These are phyloP conservation scores for Bellardia bayeri DNA, from an alignment of 2,888 invertebrate genomes.

Conservation along the genomic window DNA sequence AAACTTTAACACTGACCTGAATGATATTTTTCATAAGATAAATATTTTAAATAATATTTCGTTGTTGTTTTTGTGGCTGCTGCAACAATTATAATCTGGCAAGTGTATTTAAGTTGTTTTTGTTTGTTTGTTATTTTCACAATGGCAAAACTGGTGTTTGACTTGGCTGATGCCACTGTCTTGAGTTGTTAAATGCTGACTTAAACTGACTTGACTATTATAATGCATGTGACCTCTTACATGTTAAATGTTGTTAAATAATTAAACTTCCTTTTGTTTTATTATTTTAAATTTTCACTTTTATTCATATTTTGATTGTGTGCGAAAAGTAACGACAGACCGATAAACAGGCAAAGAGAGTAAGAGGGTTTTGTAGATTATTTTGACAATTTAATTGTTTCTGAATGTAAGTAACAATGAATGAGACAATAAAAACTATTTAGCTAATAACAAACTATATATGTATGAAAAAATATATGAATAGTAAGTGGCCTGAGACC, in stretches of 20 bases:
- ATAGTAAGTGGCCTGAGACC: background rate
- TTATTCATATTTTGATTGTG: conserved; percentile 41
- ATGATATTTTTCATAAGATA: conserved; percentile 69
- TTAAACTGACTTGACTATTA: conserved; percentile 42
- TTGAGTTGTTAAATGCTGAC: conserved; percentile 51
- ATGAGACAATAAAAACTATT: conserved; percentile 22
- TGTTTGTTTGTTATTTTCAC: background rate
- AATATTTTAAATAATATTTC: conserved; percentile 46
- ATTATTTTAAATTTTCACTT: conserved; percentile 25
- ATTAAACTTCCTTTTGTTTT: conserved; percentile 66
- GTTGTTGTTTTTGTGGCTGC: conserved; percentile 1
- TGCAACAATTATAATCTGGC: conserved; percentile 64
- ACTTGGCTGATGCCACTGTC: conserved; percentile 36
- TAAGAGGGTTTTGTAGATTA: conserved; percentile 3
- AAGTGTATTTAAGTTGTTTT: conserved; percentile 42
- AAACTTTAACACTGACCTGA: conserved; percentile 73
- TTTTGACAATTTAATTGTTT: conserved; percentile 62
- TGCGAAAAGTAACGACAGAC: conserved; percentile 8
- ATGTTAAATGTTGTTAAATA: conserved; percentile 67
- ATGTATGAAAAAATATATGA: background rate
- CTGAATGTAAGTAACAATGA: conserved; percentile 8
- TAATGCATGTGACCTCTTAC: conserved; percentile 67
- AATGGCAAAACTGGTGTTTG: conserved; percentile 42
- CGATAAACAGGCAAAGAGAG: background rate
- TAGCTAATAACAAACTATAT: conserved; percentile 14